Percentiles rank a stretch among this genome's conserved stretches.
phyloP scores from a whole-genome alignment of 2,888 invertebrate genomes.

The Escarpia spicata region DNA sequence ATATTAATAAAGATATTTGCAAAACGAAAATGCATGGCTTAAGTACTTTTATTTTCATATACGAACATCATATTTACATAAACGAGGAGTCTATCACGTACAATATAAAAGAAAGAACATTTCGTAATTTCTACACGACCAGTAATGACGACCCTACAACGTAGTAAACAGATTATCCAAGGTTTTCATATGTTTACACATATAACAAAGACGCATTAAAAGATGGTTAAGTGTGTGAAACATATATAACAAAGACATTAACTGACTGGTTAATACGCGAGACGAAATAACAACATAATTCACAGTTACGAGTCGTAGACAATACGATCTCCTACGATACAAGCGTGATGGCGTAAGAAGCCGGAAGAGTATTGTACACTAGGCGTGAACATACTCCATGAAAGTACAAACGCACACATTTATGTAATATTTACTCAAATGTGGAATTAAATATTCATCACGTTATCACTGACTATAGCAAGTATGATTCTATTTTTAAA shows the following conservation, averaged over 20 bases:
- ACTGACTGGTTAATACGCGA: no score
- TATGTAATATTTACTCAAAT: background rate
- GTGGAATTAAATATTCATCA: background rate
- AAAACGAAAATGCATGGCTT: background rate
- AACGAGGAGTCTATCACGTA: background rate
- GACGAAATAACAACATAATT: no score
- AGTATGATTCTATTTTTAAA: background rate
- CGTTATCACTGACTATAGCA: background rate
- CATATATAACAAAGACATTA: no score
- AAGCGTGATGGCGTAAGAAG: background rate
- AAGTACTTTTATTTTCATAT: constrained; percentile 12
- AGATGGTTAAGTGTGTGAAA: no score
- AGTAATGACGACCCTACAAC: background rate
- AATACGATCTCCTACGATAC: background rate
- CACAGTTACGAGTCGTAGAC: background rate
- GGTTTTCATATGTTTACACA: background rate
- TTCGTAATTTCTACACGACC: background rate
- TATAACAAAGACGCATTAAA: background rate
- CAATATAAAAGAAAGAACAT: constrained; percentile 6
- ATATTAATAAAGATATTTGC: no score
- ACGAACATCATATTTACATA: constrained; percentile 11
- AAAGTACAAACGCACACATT: background rate
- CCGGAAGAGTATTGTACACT: background rate
- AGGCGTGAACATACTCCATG: background rate
- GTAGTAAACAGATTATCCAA: background rate